These are phyloP conservation scores for Nothobranchius kuhntae DNA, from an alignment of 2,113 vertebrate species.

Conservation along the genomic window DNA sequence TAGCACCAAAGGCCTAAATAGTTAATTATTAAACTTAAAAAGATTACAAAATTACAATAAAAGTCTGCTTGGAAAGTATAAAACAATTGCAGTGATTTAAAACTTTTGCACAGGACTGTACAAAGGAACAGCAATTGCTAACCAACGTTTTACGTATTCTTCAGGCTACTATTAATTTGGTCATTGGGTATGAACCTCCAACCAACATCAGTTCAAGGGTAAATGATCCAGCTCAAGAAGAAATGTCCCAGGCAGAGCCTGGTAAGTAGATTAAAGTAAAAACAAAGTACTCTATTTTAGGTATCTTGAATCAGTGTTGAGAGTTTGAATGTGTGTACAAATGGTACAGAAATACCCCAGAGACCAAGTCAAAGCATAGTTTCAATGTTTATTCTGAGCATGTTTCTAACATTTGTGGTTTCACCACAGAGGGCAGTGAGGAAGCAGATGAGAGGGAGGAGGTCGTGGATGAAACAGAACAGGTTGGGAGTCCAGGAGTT, in stretches of 20 bases:
- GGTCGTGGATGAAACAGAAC: conserved; percentile 60
- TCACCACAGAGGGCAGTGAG: conserved; percentile 46
- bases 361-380: background rate
- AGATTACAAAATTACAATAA: too few species aligned
- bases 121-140: too few species aligned
- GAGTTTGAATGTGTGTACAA: background rate
- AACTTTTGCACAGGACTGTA: background rate
- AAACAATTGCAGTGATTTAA: too few species aligned
- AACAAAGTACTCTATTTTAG: background rate
- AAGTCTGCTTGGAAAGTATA: too few species aligned
- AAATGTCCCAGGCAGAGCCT: conserved; percentile 72
- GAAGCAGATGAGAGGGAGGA: conserved; percentile 78
- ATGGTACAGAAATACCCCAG: background rate
- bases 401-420: background rate
- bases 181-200: conserved; percentile 87
- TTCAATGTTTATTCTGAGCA: background rate
- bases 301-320: background rate
- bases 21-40: too few species aligned
- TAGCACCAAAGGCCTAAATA: too few species aligned
- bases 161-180: conserved; percentile 88
- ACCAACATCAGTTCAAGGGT: conserved; percentile 67
- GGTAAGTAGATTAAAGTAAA: conserved; percentile 57
- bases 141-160: conserved; percentile 14
- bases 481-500: conserved; percentile 40
- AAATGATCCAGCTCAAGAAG: conserved; percentile 76